These are phyloP conservation scores for Heliocidaris erythrogramma DNA, from an alignment of 35 echinoderm and acorn worm genomes.

Conservation along the genomic window DNA sequence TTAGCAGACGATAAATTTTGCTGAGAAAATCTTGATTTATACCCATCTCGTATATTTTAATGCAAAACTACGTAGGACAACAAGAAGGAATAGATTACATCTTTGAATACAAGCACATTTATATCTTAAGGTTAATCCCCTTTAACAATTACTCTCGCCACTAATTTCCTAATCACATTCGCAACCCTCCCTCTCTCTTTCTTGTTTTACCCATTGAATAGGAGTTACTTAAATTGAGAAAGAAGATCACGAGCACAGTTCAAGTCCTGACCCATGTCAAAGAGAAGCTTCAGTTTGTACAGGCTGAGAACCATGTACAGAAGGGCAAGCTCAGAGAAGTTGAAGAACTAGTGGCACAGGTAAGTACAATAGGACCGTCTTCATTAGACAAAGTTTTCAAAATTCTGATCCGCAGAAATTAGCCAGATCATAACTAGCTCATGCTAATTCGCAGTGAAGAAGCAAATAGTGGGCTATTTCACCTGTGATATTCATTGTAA, in stretches of 20 bases:
- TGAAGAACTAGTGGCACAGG: slow-evolving; percentile 85
- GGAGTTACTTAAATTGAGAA: slow-evolving; percentile 92
- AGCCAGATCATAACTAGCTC: not conserved
- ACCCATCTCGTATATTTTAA: too few species aligned
- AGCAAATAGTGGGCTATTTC: too few species aligned
- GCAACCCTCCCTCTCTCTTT: not conserved
- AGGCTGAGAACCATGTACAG: slow-evolving; percentile 95
- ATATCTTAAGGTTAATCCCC: too few species aligned
- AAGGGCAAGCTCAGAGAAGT: slow-evolving; percentile 88
- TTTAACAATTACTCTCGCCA: not conserved
- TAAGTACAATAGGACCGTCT: not conserved
- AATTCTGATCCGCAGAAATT: too few species aligned
- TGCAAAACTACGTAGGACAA: too few species aligned
- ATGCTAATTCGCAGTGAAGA: not conserved
- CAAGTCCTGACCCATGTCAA: slow-evolving; percentile 96
- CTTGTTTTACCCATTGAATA: slow-evolving; percentile 9
- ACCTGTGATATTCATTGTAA: too few species aligned
- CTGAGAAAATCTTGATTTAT: too few species aligned
- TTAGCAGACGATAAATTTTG: too few species aligned
- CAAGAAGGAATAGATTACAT: too few species aligned
- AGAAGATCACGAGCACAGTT: slow-evolving; percentile 98
- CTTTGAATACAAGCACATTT: too few species aligned
- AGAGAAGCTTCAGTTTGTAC: slow-evolving; percentile 98
- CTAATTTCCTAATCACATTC: not conserved
- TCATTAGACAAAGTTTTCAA: too few species aligned